Evolutionary conservation across 2,888 invertebrate genomes (phyloP).

Genomic region (Eugnorisma glareosa): DNA sequence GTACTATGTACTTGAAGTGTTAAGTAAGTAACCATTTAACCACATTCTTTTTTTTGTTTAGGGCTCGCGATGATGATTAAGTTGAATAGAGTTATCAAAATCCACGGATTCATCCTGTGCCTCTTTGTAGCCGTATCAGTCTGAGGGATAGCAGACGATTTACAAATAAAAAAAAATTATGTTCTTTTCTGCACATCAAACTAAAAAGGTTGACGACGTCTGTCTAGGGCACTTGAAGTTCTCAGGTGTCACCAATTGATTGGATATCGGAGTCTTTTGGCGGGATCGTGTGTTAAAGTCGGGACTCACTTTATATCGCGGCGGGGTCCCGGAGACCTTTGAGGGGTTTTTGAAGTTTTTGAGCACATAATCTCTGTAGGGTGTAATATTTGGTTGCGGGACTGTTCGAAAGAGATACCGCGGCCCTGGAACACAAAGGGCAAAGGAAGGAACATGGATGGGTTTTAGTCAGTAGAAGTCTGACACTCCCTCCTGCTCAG

Average conservation of each 20-base stretch:
- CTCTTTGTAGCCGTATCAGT: not conserved
- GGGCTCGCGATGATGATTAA: not conserved
- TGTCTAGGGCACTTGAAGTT: slow-evolving; percentile 33
- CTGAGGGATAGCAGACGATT: not conserved
- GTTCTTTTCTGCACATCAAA: not conserved
- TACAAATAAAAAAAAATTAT: not conserved
- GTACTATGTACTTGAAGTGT: no score
- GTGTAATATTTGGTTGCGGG: not conserved
- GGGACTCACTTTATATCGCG: slow-evolving; percentile 6
- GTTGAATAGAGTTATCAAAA: not conserved
- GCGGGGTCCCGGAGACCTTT: not conserved
- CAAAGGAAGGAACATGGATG: no score
- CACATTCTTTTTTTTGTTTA: no score
- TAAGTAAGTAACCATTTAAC: no score
- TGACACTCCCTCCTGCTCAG: no score
- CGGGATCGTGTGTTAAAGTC: slow-evolving; percentile 35
- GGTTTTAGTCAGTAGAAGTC: no score
- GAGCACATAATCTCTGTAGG: not conserved
- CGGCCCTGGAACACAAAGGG: no score
- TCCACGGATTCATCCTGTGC: not conserved
- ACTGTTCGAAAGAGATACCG: no score
- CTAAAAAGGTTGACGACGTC: slow-evolving; percentile 34
- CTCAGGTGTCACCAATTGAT: slow-evolving; percentile 54
- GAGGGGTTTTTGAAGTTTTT: slow-evolving; percentile 10
- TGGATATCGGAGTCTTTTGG: slow-evolving; percentile 45